These are phyloP conservation scores for Thymallus thymallus DNA, from an alignment of 2,113 vertebrate species.

Conservation along the genomic window DNA sequence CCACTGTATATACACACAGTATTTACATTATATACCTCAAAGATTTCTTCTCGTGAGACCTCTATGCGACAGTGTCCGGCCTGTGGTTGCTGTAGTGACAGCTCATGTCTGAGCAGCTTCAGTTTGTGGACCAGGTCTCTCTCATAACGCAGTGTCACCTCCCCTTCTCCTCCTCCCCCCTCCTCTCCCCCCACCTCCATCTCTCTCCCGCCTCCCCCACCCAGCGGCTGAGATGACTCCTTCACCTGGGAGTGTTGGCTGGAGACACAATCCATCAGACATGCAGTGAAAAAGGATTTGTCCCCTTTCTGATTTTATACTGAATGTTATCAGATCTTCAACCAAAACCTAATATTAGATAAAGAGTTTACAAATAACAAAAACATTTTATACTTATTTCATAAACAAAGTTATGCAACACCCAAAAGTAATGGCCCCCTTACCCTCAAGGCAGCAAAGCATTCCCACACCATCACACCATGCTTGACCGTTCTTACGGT, in stretches of 20 bases:
- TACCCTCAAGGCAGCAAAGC: too few relatives aligned
- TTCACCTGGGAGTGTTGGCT: slow-evolving; percentile 96
- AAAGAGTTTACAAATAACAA: too few relatives aligned
- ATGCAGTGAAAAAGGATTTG: too few relatives aligned
- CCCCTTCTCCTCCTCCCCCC: slow-evolving; percentile 78
- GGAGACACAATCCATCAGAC: neutral
- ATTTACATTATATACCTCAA: slow-evolving; percentile 87
- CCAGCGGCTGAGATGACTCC: slow-evolving; percentile 84
- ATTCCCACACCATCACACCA: too few relatives aligned
- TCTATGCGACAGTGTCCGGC: slow-evolving; percentile 96
- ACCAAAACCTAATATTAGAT: too few relatives aligned
- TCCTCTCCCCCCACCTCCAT: slow-evolving; percentile 85
- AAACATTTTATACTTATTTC: too few relatives aligned
- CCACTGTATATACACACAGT: too few relatives aligned
- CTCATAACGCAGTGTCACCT: slow-evolving; percentile 89
- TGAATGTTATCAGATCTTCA: too few relatives aligned
- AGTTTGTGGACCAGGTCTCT: slow-evolving; percentile 93
- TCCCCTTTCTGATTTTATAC: too few relatives aligned
- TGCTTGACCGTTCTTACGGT: too few relatives aligned
- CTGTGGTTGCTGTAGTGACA: slow-evolving; percentile 95
- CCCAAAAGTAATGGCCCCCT: too few relatives aligned
- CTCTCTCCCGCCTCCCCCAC: slow-evolving; percentile 49
- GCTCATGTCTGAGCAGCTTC: slow-evolving; percentile 91
- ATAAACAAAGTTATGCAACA: too few relatives aligned
- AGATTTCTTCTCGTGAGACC: slow-evolving; percentile 96